Evolutionary conservation across 2,113 vertebrate species (phyloP), one percentile per base, ranked within the genome.

Genomic region (Ellobius talpinus): DNA sequence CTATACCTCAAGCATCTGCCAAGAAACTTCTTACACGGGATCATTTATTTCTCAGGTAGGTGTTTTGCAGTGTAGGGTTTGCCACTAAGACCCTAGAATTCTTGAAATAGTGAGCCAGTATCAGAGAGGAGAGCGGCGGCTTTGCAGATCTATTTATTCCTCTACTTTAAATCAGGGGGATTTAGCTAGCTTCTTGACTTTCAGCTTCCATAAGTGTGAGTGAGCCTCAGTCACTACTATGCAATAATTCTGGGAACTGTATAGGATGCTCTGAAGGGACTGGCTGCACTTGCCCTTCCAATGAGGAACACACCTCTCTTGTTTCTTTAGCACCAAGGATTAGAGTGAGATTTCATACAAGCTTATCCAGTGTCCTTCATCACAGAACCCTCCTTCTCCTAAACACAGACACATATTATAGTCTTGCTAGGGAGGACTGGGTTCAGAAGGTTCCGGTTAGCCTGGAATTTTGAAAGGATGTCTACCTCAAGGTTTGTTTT

Each of bases 401-500:
- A 94, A 65, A 45, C 29, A 68, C 16, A 45, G 26, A 50, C 31
- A 77, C 63, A 73, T 63, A 81, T 36, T 61, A 94, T 81, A 47
- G 6, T 16, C 17, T 90, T 81, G 8, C 26, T n/a, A n/a, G 82
- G 2, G 45, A 74, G 72, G 23, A 73, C 72, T 94, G 5, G 4
- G 58, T 88, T 47, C 82, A 68, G 26, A 61, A 89, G 13, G 21
- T 76, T 90, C 65, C 63, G 33, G 19, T 81, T 77, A 78, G 85
- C 45, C 82, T 94, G 72, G 78, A 86, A 91, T 86, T 93, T 61
- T 42, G 70, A 65, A 78, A 86, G 2, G 16, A 93, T 65, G 11
- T 63, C 47, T 92, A 21, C 58, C 26, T 86, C 50, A 17, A n/a
- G 21, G 29, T 61, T 81, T 39, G 50, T 45, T 95, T 96, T 73